Percentiles rank a stretch among this genome's conserved stretches.
phyloP scores from a whole-genome alignment of 2,797 vertebrate genomes.

The Pangasius krempfi region DNA sequence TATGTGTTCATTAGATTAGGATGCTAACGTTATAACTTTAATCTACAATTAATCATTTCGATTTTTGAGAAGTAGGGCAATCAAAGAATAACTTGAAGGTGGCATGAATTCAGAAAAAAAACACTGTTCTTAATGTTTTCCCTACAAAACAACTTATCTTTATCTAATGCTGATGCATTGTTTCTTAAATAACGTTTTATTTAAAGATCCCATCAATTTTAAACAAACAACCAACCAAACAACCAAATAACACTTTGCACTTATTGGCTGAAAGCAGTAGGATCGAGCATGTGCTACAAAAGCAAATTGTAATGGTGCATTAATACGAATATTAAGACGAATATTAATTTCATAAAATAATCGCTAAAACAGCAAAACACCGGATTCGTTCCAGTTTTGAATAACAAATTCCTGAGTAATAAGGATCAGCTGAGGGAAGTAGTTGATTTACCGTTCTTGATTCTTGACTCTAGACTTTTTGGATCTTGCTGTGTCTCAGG shows the following conservation, averaged over 20 bases:
- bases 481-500: background rate
- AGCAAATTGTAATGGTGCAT: background rate
- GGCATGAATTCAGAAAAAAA: background rate
- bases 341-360: too few relatives aligned
- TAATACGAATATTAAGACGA: too few relatives aligned
- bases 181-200: background rate
- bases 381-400: background rate
- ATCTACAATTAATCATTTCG: too few relatives aligned
- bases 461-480: slow-evolving; percentile 12
- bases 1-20: background rate
- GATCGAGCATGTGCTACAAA: background rate
- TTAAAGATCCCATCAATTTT: background rate
- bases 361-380: too few relatives aligned
- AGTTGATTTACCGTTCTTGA: background rate
- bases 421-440: slow-evolving; percentile 14
- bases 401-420: slow-evolving; percentile 9
- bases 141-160: background rate
- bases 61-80: background rate
- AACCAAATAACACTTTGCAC: background rate
- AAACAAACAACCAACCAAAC: background rate
- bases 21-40: background rate
- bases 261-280: background rate
- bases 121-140: background rate
- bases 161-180: background rate
- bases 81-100: background rate